Evolutionary conservation across 1,140 invertebrate genomes (phyloP), one percentile per base, ranked within the genome.

Genomic region (Drosophila tropicalis): DNA sequence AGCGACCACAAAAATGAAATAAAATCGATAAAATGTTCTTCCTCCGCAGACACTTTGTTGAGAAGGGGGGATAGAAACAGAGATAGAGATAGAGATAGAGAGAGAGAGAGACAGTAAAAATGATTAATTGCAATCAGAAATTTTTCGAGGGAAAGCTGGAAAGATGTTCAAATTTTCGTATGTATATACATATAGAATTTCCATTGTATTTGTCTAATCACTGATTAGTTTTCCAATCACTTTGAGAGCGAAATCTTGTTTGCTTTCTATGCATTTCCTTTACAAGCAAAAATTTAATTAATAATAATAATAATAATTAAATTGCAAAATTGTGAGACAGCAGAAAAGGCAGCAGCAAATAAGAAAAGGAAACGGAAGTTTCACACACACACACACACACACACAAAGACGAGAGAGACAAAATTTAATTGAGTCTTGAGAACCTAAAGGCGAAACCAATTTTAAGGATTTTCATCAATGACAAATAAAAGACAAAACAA

Each of bases 121-220:
- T 73, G 72, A 74, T 74, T 74, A 74, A 74, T 74, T 73, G 72
- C 57, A 74, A 67, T 67, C 55, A 74, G 72, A 73, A 60, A 15
- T 72, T 56, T 47, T 51, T 51, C 6, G 17, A 51, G 44, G 4
- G 17, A 51, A 22, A 51, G 17, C 9, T 17, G 7, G 44, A 10
- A 0, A 17, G 7, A 19, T 47, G 15, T 7, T 47, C 9, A 47
- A 29, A 29, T 29, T 6, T 29, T 29, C 25, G 4, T 29, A 3
- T 29, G 1, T 29, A 29, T 3, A 25, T 25, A 25, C 3, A 5
- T 25, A 25, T 25, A 51, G 3, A 22, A 51, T 51, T 47, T 51
- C 22, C 17, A 51, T 51, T 51, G 44, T 19, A 15, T 19, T 19
- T 51, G 13, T 7, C 44, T 47, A 19, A 51, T 47, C 17, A 51